These are phyloP conservation scores for Hydra vulgaris DNA, from an alignment of 30 jellyfish, hydroid and myxozoan species.

Conservation along the genomic window DNA sequence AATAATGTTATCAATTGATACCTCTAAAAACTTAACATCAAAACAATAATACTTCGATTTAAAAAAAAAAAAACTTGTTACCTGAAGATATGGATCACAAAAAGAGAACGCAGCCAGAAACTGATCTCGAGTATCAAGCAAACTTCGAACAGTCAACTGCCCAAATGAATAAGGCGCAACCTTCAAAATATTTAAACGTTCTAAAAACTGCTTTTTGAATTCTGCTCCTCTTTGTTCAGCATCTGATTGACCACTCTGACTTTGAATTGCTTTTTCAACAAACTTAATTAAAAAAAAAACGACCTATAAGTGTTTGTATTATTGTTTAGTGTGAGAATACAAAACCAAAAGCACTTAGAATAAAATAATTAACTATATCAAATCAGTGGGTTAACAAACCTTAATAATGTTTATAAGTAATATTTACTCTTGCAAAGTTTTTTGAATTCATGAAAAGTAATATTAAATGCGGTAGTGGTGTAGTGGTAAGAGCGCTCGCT, in stretches of 20 bases:
- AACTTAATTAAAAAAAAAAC: too few relatives aligned
- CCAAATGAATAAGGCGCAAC: conserved; percentile 79
- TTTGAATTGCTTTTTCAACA: conserved; percentile 61
- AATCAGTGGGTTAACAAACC: neutral
- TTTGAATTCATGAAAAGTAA: too few relatives aligned
- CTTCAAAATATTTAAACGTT: conserved; percentile 40
- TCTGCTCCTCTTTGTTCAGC: conserved; percentile 75
- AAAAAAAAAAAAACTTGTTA: neutral
- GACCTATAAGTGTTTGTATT: neutral
- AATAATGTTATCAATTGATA: too few relatives aligned
- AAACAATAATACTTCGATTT: too few relatives aligned
- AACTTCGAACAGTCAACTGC: conserved; percentile 56
- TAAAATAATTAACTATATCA: too few relatives aligned
- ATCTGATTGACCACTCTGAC: conserved; percentile 83
- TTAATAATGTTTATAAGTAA: too few relatives aligned
- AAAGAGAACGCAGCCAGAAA: conserved; percentile 59
- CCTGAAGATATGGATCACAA: conserved; percentile 89
- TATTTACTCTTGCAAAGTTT: too few relatives aligned
- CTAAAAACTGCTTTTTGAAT: conserved; percentile 48
- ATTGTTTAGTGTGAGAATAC: too few relatives aligned
- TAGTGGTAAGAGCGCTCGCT: too few relatives aligned
- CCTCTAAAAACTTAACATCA: too few relatives aligned
- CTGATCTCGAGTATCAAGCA: conserved; percentile 87
- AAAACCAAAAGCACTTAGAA: too few relatives aligned
- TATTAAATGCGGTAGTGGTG: too few relatives aligned